These are phyloP conservation scores for Timandra comae DNA, from an alignment of 2,888 invertebrate species.

Conservation along the genomic window DNA sequence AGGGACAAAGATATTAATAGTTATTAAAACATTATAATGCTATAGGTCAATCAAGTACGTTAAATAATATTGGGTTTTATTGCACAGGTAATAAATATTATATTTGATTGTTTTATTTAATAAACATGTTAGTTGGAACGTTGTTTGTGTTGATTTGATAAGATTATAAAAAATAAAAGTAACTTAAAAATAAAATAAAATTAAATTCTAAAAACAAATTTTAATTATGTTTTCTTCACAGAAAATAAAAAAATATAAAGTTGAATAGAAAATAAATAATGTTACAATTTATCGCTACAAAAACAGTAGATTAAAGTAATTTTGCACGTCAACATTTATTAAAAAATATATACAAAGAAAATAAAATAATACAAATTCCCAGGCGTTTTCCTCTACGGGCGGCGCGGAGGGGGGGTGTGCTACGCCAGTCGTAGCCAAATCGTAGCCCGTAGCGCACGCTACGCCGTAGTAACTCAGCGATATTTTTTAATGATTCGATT, in stretches of 20 bases:
- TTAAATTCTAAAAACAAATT: too few relatives aligned
- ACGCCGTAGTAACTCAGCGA: conserved; percentile 30
- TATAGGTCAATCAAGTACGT: too few relatives aligned
- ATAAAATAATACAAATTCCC: conserved; percentile 30
- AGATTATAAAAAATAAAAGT: too few relatives aligned
- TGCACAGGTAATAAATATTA: too few relatives aligned
- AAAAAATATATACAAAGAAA: conserved; percentile 20
- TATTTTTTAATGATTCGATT: too few relatives aligned
- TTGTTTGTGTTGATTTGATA: too few relatives aligned
- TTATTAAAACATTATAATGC: conserved; percentile 26
- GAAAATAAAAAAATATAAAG: conserved; percentile 7
- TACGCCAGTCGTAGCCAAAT: conserved; percentile 65
- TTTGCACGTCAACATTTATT: conserved; percentile 8
- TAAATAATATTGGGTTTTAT: too few relatives aligned
- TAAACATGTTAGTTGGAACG: too few relatives aligned
- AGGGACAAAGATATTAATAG: conserved; percentile 40
- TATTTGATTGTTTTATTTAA: too few relatives aligned
- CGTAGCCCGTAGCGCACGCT: conserved; percentile 63
- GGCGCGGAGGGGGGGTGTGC: conserved; percentile 50
- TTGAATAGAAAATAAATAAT: too few relatives aligned
- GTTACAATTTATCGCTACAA: conserved; percentile 3
- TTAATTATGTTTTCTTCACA: neutral
- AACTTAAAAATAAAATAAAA: too few relatives aligned
- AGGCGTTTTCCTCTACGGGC: conserved; percentile 33
- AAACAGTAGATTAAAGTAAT: conserved; percentile 4